Percentiles rank a stretch among this genome's conserved stretches.
These are phyloP conservation scores for Penaeus japonicus DNA, from an alignment of 1,140 invertebrate genomes.

Conservation along the genomic window DNA sequence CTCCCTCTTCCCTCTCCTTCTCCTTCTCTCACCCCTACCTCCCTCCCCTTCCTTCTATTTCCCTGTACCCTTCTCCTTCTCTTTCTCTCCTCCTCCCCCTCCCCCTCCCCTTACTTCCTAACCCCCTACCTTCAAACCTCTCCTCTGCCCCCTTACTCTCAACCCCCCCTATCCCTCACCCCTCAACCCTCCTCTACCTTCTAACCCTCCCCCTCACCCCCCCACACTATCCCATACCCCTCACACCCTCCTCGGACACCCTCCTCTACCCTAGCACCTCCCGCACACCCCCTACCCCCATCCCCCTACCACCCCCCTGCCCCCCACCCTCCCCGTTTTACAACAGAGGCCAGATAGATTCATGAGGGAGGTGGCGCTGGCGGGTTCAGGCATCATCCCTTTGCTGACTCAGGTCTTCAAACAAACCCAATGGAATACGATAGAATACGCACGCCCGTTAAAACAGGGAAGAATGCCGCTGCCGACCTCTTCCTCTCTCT, in stretches of 20 bases:
- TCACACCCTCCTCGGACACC: background rate
- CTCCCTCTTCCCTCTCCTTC: background rate
- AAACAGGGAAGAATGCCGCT: conserved; percentile 35
- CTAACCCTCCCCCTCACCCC: background rate
- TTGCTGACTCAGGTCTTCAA: conserved; percentile 53
- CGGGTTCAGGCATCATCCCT: conserved; percentile 8
- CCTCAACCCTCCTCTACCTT: background rate
- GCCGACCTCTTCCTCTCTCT: background rate
- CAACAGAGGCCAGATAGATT: conserved; percentile 33
- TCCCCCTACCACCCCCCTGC: background rate
- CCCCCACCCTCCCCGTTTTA: conserved; percentile 10
- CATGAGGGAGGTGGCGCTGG: conserved; percentile 18
- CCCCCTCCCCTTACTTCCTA: background rate
- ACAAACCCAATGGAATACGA: conserved; percentile 55
- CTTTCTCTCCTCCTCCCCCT: background rate
- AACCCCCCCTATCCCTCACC: background rate
- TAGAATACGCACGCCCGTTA: conserved; percentile 48
- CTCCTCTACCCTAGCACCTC: background rate
- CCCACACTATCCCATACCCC: background rate
- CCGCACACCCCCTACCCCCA: too few relatives aligned
- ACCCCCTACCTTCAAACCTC: background rate
- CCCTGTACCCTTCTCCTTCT: background rate
- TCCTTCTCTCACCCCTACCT: background rate
- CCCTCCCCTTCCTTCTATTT: background rate
- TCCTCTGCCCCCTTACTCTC: background rate